Evolutionary conservation across 2,888 invertebrate genomes (phyloP), one percentile per base, ranked within the genome.

Genomic region (Cephus nigrinus): DNA sequence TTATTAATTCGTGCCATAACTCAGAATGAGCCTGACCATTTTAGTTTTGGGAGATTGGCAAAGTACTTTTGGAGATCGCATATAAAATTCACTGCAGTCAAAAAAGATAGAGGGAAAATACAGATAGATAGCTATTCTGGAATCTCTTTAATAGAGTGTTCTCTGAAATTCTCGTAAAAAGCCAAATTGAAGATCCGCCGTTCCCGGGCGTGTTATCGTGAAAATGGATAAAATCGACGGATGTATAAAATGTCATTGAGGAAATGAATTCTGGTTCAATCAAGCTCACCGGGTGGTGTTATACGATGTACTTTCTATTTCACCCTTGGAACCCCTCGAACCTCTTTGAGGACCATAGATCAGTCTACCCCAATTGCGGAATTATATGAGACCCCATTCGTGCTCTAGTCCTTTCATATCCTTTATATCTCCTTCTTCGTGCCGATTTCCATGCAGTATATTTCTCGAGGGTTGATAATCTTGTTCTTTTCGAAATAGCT

Each of bases 81-180:
- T 23, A 9, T 55, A 55, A 55, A 55, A 9, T 23, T 23, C 55
- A 55, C 23, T 55, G 55, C 55, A 55, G 40, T 40, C 15, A 15
- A 15, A 40, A 40, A 23, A 23, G 55, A 55, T 55, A 23, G 9
- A 55, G 55, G 23, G 9, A 23, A 55, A 55, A 23, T 32, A 34
- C 32, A 30, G 71, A 30, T n/a, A 30, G 30, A 34, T 15, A 34
- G 32, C 30, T 71, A 23, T 71, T 71, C 71, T 68, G 75, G 73
- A 80, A 80, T 77, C 71, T 83, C 79, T 84, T 83, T 84, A 84
- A 87, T 85, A 81, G 82, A 81, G 76, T 55, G 82, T 79, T 78
- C 84, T 83, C 82, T 86, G 77, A 84, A 85, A 85, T 86, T 82
- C 83, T 86, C 86, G 84, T 87, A 87, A 86, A 89, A 86, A 85